These are phyloP conservation scores for Alcedo quadribrachys DNA, from an alignment of 2,797 vertebrate genomes.

Conservation along the genomic window DNA sequence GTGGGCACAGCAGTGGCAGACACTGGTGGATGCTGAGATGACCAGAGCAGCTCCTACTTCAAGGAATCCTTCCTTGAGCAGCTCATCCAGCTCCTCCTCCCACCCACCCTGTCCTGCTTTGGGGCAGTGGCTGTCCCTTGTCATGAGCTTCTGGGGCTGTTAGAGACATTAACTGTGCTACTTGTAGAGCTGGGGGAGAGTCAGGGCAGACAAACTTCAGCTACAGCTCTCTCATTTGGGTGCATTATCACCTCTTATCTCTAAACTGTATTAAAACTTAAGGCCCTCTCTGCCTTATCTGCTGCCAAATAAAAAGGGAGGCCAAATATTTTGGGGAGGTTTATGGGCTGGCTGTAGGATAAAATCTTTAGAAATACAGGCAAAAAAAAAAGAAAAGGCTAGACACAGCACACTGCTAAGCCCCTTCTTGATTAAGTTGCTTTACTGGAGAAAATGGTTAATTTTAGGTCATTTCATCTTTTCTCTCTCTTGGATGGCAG, in stretches of 20 bases:
- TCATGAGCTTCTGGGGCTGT: not conserved
- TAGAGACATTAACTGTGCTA: not conserved
- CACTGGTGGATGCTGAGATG: not conserved
- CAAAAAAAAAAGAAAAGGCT: not conserved
- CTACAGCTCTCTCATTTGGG: not conserved
- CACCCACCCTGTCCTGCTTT: not conserved
- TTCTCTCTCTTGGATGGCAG: not conserved
- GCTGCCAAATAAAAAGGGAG: constrained; percentile 40
- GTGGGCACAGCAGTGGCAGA: not conserved
- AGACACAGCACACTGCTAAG: not conserved
- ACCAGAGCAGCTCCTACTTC: not conserved
- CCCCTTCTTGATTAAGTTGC: not conserved
- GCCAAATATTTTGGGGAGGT: constrained; percentile 19
- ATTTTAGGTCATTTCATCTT: not conserved
- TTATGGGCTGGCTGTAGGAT: constrained; percentile 27
- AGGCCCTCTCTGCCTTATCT: constrained; percentile 35
- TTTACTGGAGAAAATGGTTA: constrained; percentile 17
- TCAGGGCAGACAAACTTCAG: not conserved
- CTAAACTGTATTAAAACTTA: constrained; percentile 15
- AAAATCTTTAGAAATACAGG: constrained; percentile 32
- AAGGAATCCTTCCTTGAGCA: not conserved
- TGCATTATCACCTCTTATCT: constrained; percentile 59
- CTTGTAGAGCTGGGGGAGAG: not conserved
- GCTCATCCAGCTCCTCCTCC: not conserved
- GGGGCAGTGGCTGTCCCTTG: not conserved